Evolutionary conservation across 1,140 invertebrate species (phyloP).

Genomic region (Drosophila orosa): DNA sequence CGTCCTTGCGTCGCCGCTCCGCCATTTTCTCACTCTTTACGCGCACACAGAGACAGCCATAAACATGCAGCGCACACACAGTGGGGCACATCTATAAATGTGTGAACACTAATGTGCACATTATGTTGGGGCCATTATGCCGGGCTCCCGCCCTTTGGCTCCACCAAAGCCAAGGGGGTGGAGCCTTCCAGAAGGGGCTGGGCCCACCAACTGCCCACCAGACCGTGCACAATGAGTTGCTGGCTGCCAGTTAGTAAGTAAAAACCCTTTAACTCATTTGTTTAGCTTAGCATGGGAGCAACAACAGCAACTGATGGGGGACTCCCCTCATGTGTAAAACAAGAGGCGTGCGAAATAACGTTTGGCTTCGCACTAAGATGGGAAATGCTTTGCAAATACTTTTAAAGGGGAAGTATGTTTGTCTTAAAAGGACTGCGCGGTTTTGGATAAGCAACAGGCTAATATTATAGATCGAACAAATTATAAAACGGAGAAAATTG

Average conservation of each 20-base stretch:
- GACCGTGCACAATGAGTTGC: slow-evolving; percentile 77
- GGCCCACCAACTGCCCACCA: slow-evolving; percentile 52
- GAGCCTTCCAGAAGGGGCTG: neutral
- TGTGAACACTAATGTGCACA: slow-evolving; percentile 82
- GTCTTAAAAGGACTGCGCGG: too few relatives aligned
- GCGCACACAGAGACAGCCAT: slow-evolving; percentile 68
- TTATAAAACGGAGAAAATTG: neutral
- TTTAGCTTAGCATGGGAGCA: slow-evolving; percentile 68
- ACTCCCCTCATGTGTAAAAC: slow-evolving; percentile 46
- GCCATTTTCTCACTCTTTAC: slow-evolving; percentile 41
- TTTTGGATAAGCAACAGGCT: slow-evolving; percentile 2
- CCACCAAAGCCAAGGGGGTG: slow-evolving; percentile 29
- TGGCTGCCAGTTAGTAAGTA: slow-evolving; percentile 55
- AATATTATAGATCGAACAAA: neutral
- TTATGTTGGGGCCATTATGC: slow-evolving; percentile 81
- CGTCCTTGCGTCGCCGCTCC: slow-evolving; percentile 9
- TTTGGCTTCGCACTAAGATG: slow-evolving; percentile 44
- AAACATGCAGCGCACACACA: slow-evolving; percentile 63
- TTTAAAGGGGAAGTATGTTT: neutral
- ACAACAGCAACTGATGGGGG: slow-evolving; percentile 15
- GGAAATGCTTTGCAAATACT: slow-evolving; percentile 2
- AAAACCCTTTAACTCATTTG: slow-evolving; percentile 82
- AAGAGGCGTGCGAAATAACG: slow-evolving; percentile 74
- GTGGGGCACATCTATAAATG: slow-evolving; percentile 75
- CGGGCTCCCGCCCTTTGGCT: slow-evolving; percentile 29